Evolutionary conservation across 1,140 invertebrate species (phyloP), one percentile per base, ranked within the genome.

Genomic region (Drosophila obscura): DNA sequence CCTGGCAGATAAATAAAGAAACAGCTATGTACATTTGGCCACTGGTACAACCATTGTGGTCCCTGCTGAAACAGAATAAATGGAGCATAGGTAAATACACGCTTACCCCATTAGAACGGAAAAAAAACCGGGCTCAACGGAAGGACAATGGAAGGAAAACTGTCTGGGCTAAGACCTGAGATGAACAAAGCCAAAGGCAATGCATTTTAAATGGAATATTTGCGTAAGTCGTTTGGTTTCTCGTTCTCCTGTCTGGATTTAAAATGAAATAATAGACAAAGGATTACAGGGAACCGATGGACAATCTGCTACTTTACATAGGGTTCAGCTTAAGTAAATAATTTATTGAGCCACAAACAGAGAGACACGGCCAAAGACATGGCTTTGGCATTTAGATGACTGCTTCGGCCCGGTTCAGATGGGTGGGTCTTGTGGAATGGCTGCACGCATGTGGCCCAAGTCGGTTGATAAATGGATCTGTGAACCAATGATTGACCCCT

Each of bases 121-220:
- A 56, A 59, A 45, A 51, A 48, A 44, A 53, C 35, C 44, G 31
- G 35, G 44, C 64, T 22, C 59, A 68, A 69, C 46, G 59, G 56
- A 66, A 66, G 61, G 61, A 76, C 61, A 76, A 76, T 75, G 60
- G 46, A 48, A 43, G 35, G 43, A 46, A 51, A 73, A 60, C 62
- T 58, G 35, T 52, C 24, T 22, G 50, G 66, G 44, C 66, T 64
- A 77, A 60, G 61, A 57, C 77, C 61, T 74, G 57, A 56, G 56
- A 49, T 51, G 15, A 31, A 19, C 44, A 13, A n/a, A 19, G 9
- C 16, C 60, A 31, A 61, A 69, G 64, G 69, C 68, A 73, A 73
- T 87, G 75, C 75, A 88, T 88, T 89, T 77, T 69, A 89, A 87
- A 87, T 87, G 83, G 79, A 88, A 88, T 88, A 83, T 88, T 80